Evolutionary conservation across 2,888 invertebrate species (phyloP), one percentile per base, ranked within the genome.

Genomic region (Eumacrocentrus americanus): DNA sequence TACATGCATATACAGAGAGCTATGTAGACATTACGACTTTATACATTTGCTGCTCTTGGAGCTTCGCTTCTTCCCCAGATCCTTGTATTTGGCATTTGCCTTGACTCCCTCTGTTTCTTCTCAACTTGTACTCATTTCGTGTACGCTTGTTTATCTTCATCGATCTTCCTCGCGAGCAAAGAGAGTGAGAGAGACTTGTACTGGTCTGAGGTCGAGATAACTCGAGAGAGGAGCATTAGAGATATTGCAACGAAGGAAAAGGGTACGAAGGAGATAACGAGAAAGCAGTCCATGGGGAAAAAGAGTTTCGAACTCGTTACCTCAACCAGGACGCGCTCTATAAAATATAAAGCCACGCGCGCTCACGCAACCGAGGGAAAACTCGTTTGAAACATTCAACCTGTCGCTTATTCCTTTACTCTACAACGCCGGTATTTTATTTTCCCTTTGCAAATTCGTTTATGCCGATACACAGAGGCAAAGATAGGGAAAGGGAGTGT

Each of bases 241-340:
- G 52, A 58, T 25, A n/a, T 38, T 16, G 50, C n/a, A 25, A 29
- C 4, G 23, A 35, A 40, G 46, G 16, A 29, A 60, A 47, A 14
- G 47, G 40, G 60, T 48, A 20, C 34, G 56, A 54, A 47, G 59
- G 61, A 66, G 66, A 66, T 67, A 65, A 67, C 64, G 66, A 66
- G 67, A 67, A 62, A 64, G 57, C 47, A 66, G 58, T 58, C 62
- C 64, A 57, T 56, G 55, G 62, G 65, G 64, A 62, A 64, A 63
- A 67, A 64, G 63, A 67, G 64, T 67, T 67, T 66, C 48, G 47
- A 67, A 67, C 64, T 67, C 64, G 66, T 67, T 67, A 67, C 55
- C 51, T 52, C n/a, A 42, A 18, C 55, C 46, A 37, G 40, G 25
- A 53, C 42, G 22, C 35, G 25, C 16, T 37, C 18, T 37, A 29